These are phyloP conservation scores for Brachyopa scutellaris DNA, from an alignment of 2,888 invertebrate genomes.

Conservation along the genomic window DNA sequence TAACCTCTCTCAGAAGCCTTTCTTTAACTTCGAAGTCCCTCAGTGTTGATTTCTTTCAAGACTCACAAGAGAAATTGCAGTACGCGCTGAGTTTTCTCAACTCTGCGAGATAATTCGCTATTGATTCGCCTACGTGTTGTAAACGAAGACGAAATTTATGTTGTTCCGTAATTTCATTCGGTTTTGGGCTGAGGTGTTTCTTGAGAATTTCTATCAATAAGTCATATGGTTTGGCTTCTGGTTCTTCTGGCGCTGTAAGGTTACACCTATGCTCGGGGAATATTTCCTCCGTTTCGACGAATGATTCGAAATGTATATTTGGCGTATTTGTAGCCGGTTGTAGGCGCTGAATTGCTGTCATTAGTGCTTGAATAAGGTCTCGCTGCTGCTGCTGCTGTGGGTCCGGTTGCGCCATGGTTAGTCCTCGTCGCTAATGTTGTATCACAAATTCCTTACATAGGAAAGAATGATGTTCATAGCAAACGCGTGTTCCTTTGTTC, in stretches of 20 bases:
- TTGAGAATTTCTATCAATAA: not conserved
- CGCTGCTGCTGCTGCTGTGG: too few species aligned
- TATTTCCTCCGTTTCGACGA: not conserved
- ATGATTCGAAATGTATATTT: not conserved
- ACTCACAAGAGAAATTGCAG: not conserved
- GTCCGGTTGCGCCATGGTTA: too few species aligned
- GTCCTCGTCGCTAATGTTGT: too few species aligned
- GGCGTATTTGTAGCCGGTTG: not conserved
- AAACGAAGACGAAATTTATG: too few species aligned
- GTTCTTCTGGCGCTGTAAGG: constrained; percentile 7
- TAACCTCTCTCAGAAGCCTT: constrained; percentile 7
- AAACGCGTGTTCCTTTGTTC: too few species aligned
- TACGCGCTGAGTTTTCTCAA: not conserved
- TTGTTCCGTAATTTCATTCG: too few species aligned
- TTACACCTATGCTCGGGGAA: constrained; percentile 5
- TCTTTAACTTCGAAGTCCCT: too few species aligned
- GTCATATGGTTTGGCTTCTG: not conserved
- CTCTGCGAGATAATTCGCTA: not conserved
- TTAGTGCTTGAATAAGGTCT: not conserved
- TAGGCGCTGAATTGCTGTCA: not conserved
- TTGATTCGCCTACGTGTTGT: constrained; percentile 2
- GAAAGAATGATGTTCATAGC: too few species aligned
- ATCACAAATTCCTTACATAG: too few species aligned
- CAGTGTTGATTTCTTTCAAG: too few species aligned
- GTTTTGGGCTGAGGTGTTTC: too few species aligned